Conservation (phyloP, 2,797 vertebrate species). For the Fistularia tabacaria region DNA sequence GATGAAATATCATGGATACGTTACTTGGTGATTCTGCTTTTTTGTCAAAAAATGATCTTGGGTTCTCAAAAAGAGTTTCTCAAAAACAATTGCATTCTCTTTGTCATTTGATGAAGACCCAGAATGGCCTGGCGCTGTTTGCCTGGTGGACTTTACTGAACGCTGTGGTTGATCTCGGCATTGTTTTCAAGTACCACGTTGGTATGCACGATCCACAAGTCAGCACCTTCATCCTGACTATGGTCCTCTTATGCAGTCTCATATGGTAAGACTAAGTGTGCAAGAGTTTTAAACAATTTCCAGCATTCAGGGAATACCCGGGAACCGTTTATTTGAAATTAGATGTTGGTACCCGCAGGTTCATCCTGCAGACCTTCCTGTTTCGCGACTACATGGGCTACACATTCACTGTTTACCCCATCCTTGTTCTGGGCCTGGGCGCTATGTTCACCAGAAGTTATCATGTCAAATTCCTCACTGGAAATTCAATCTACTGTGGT, state of each 20-base stretch:
- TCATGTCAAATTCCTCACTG: slow-evolving; percentile 17
- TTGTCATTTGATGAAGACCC: slow-evolving; percentile 44
- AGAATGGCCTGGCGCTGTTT: slow-evolving; percentile 68
- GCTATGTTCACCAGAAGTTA: slow-evolving; percentile 65
- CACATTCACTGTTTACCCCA: slow-evolving; percentile 68
- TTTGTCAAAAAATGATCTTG: background rate
- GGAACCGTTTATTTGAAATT: background rate
- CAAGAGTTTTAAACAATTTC: background rate
- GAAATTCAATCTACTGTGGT: slow-evolving; percentile 59
- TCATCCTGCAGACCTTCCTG: slow-evolving; percentile 67
- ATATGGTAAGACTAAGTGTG: slow-evolving; percentile 47
- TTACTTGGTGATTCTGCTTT: slow-evolving; percentile 44
- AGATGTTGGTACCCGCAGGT: slow-evolving; percentile 49
- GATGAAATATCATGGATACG: slow-evolving; percentile 35
- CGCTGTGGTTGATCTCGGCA: slow-evolving; percentile 51
- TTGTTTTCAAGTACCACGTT: slow-evolving; percentile 52
- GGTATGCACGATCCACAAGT: slow-evolving; percentile 37
- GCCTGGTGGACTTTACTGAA: slow-evolving; percentile 65
- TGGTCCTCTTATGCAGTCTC: slow-evolving; percentile 33
- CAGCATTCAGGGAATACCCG: too few species aligned
- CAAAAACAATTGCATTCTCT: background rate
- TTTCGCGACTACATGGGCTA: slow-evolving; percentile 66
- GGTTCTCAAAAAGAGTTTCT: background rate
- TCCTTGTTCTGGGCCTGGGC: slow-evolving; percentile 65
- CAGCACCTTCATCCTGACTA: slow-evolving; percentile 57